These are phyloP conservation scores for Pyxicephalus adspersus DNA, from an alignment of 2,113 vertebrate genomes.

Conservation along the genomic window DNA sequence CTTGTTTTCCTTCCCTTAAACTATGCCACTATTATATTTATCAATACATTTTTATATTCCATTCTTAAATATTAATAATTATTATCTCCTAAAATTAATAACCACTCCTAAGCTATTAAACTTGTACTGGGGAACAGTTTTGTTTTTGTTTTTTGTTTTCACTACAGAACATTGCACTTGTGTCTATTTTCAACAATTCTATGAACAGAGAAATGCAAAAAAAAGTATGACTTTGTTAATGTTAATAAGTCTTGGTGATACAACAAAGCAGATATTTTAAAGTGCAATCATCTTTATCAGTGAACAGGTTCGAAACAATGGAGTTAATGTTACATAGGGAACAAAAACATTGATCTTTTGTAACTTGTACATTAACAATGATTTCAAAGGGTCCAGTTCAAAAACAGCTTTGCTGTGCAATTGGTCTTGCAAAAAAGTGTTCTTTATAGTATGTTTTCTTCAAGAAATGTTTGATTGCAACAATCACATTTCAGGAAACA, in stretches of 20 bases:
- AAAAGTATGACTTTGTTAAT: background rate
- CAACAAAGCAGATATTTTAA: background rate
- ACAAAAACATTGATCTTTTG: conserved; percentile 24
- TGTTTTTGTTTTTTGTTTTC: no score
- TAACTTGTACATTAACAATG: conserved; percentile 22
- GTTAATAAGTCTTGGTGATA: no score
- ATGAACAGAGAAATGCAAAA: background rate
- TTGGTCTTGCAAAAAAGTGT: conserved; percentile 27
- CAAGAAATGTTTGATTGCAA: conserved; percentile 40
- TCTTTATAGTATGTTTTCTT: conserved; percentile 43
- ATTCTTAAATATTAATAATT: no score
- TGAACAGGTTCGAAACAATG: background rate
- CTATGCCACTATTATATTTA: no score
- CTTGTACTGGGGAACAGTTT: no score
- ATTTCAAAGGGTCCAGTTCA: conserved; percentile 36
- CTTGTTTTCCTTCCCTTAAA: no score
- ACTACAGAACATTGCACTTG: no score
- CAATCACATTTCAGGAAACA: conserved; percentile 40
- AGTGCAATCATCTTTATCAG: background rate
- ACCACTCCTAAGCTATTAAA: no score
- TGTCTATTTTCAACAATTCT: no score
- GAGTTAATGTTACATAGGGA: conserved; percentile 15
- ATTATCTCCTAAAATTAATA: no score
- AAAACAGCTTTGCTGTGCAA: conserved; percentile 34
- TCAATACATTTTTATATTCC: no score